Conservation (phyloP, 2,888 invertebrate genomes). For the Stegana nigrithorax region DNA sequence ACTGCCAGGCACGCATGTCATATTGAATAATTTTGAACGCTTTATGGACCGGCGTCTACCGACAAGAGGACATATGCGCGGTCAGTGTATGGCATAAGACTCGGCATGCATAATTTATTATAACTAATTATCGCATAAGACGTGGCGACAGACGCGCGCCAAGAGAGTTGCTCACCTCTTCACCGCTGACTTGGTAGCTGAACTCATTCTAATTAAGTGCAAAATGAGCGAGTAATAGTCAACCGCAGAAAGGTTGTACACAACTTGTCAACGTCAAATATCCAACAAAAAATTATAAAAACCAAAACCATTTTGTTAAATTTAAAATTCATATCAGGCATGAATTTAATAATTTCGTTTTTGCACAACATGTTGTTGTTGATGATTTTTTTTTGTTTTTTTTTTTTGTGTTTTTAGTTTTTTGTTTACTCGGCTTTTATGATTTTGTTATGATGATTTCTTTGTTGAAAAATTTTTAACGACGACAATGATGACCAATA, state of each 20-base stretch:
- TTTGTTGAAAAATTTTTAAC: conserved; percentile 44
- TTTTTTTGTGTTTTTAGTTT: neutral
- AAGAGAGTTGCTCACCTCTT: conserved; percentile 26
- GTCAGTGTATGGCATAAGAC: conserved; percentile 21
- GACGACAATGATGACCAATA: conserved; percentile 59
- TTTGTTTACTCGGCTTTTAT: conserved; percentile 35
- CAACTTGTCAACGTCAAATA: neutral
- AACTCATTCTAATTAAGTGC: conserved; percentile 58
- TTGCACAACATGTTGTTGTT: conserved; percentile 39
- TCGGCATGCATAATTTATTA: conserved; percentile 55
- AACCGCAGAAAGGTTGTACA: conserved; percentile 1
- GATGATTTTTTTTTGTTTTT: neutral
- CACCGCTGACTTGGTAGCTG: conserved; percentile 27
- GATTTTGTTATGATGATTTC: conserved; percentile 50
- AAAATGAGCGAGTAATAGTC: neutral
- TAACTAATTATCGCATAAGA: conserved; percentile 27
- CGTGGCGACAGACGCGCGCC: conserved; percentile 20
- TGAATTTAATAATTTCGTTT: conserved; percentile 61
- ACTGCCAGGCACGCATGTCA: conserved; percentile 56
- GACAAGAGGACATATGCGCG: neutral
- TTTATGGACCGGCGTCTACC: conserved; percentile 33
- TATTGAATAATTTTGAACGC: conserved; percentile 52
- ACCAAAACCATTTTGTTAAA: conserved; percentile 19
- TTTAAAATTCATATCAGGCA: conserved; percentile 55
- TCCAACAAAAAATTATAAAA: conserved; percentile 1